A percentile compares a stretch with the other conserved stretches of the same genome.
phyloP scores from a whole-genome alignment of 1,140 invertebrate genomes.

The Pseudomyrmex flavicornis region DNA sequence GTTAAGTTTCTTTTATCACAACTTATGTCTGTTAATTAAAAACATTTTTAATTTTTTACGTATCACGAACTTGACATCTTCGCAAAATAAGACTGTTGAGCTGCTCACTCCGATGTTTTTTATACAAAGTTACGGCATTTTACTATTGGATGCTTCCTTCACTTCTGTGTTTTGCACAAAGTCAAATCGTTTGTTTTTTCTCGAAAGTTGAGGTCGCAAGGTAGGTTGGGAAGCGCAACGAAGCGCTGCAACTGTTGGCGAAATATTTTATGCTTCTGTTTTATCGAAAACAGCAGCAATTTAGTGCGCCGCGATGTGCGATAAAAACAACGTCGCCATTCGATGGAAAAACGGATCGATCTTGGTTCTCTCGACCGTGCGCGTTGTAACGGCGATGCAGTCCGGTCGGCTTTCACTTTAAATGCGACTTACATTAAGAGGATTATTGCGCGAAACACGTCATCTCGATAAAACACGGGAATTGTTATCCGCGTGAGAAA shows the following conservation, averaged over 20 bases:
- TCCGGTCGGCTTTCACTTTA: constrained; percentile 69
- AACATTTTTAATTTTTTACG: neutral
- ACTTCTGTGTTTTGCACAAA: neutral
- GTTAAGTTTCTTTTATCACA: neutral
- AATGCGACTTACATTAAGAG: constrained; percentile 60
- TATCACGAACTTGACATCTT: too few species aligned
- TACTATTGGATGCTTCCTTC: neutral
- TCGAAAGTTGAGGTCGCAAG: constrained; percentile 16
- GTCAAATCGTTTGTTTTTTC: constrained; percentile 13
- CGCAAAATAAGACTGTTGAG: too few species aligned
- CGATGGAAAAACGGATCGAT: constrained; percentile 31
- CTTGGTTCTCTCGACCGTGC: constrained; percentile 3
- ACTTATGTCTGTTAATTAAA: neutral
- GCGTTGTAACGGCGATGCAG: constrained; percentile 27
- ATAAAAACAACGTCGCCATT: neutral
- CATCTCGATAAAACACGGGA: neutral
- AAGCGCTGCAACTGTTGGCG: neutral
- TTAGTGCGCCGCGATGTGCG: neutral
- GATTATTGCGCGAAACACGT: constrained; percentile 24
- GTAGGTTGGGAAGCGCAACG: constrained; percentile 20
- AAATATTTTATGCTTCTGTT: constrained; percentile 20
- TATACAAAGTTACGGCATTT: too few species aligned
- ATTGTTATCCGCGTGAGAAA: constrained; percentile 35
- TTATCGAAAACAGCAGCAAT: constrained; percentile 6
- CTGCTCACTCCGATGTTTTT: too few species aligned